Evolutionary conservation across 2,113 vertebrate species (phyloP).

Genomic region (Oryctolagus cuniculus): mOryCun1.1 NC_091442.1:116106001-116106500

Average conservation of each 20-base stretch:
- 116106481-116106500: neutral
- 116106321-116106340: neutral
- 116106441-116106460: neutral
- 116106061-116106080: neutral
- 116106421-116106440: neutral
- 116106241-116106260: neutral
- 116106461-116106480: neutral
- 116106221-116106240: neutral
- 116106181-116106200: neutral
- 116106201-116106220: neutral
- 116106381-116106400: fast-evolving
- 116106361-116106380: neutral
- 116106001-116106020: neutral
- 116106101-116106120: neutral
- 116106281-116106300: neutral
- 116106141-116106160: neutral
- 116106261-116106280: neutral
- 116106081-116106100: neutral
- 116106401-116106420: neutral
- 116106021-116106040: neutral
- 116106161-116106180: neutral
- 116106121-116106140: neutral
- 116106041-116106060: fast-evolving
- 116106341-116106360: neutral
- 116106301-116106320: neutral